phyloP scores from a whole-genome alignment of 2,113 vertebrate genomes.

The Sclerurus mexicanus region DNA sequence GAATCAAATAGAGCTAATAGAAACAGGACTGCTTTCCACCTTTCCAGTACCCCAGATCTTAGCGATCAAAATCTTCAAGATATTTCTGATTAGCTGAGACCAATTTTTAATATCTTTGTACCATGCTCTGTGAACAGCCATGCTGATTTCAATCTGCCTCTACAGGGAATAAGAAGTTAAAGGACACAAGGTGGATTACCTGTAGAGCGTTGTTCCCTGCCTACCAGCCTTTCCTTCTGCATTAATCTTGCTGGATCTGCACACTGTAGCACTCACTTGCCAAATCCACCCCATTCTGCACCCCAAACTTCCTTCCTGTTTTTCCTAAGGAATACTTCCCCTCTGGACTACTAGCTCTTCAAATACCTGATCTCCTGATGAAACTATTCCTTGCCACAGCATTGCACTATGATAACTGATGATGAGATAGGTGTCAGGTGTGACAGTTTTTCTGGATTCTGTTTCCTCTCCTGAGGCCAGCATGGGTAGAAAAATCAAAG shows the following conservation, averaged over 20 bases:
- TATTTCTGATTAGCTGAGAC: background rate
- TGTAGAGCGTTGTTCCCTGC: background rate
- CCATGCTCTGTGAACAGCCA: background rate
- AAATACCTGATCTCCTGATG: background rate
- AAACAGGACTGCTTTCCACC: background rate
- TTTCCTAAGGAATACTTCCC: background rate
- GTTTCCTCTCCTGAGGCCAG: background rate
- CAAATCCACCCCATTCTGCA: background rate
- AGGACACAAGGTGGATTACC: background rate
- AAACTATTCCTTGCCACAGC: background rate
- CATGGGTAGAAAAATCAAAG: background rate
- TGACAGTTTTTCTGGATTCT: background rate
- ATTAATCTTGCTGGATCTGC: background rate
- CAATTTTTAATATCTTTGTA: background rate
- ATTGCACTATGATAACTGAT: background rate
- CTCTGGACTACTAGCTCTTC: background rate
- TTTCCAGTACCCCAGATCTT: background rate
- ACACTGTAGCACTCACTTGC: background rate
- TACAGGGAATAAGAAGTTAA: background rate
- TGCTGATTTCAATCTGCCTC: background rate
- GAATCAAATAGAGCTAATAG: background rate
- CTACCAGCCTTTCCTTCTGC: accelerated
- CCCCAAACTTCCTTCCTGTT: background rate
- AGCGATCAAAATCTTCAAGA: background rate
- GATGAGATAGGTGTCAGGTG: background rate